Conservation (phyloP, 2,888 invertebrate species). For the Agrochola lota region DNA sequence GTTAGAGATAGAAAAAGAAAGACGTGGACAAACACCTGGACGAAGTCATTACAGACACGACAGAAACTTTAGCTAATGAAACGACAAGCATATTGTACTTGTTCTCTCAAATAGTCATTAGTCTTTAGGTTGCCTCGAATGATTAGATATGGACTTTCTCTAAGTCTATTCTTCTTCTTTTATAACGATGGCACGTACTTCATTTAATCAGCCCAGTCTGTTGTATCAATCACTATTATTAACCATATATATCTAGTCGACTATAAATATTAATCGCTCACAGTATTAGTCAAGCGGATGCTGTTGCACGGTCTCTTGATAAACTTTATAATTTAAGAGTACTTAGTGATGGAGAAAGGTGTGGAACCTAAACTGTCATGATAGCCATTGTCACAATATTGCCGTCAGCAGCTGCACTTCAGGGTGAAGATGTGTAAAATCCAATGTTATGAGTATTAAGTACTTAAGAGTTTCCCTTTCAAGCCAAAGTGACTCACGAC, state of each 20-base stretch:
- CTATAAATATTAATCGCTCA: slow-evolving; percentile 1
- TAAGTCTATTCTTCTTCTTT: background rate
- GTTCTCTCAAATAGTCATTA: background rate
- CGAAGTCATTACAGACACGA: background rate
- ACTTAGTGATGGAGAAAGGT: slow-evolving; percentile 18
- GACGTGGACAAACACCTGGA: background rate
- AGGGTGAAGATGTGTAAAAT: slow-evolving; percentile 25
- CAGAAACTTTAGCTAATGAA: background rate
- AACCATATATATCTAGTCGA: background rate
- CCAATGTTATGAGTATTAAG: slow-evolving; percentile 32
- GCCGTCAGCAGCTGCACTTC: slow-evolving; percentile 6
- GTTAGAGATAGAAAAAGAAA: background rate
- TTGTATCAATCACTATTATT: background rate
- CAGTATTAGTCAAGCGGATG: slow-evolving; percentile 26
- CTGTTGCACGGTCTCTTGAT: slow-evolving; percentile 5
- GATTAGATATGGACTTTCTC: background rate
- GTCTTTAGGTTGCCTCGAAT: background rate
- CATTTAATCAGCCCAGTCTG: background rate
- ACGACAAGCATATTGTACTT: background rate
- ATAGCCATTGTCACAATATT: slow-evolving; percentile 28
- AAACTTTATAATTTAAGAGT: slow-evolving; percentile 26
- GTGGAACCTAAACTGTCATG: slow-evolving; percentile 25
- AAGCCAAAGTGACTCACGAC: slow-evolving; percentile 53
- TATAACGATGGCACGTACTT: background rate
- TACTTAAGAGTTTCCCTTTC: slow-evolving; percentile 54